Evolutionary conservation across 2,888 invertebrate species (phyloP).

Genomic region (Lordiphosa fenestrarum): DNA sequence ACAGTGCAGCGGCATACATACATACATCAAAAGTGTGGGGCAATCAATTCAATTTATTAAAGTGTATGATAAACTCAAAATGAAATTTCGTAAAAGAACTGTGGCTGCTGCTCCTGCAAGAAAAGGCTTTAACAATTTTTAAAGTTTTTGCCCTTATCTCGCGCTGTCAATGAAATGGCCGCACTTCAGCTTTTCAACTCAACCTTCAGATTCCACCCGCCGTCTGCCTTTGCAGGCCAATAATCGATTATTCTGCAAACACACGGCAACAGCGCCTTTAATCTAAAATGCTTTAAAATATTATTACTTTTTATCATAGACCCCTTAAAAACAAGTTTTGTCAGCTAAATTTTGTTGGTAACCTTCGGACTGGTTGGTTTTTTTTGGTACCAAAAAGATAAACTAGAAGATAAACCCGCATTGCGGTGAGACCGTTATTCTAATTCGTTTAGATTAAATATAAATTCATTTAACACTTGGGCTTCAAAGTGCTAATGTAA

Average conservation of each 20-base stretch:
- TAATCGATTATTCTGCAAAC: no score
- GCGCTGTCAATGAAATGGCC: background rate
- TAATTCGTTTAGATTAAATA: conserved; percentile 4
- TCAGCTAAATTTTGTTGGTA: no score
- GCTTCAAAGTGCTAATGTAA: conserved; percentile 40
- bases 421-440: conserved; percentile 18
- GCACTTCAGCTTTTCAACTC: conserved; percentile 1
- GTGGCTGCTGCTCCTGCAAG: conserved; percentile 21
- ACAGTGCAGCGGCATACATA: background rate
- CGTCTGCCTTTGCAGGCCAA: conserved; percentile 6
- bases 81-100: conserved; percentile 44
- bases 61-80: conserved; percentile 33
- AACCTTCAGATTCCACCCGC: no score
- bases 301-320: conserved; percentile 26
- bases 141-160: no score
- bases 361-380: no score
- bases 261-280: conserved; percentile 15
- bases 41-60: conserved; percentile 46
- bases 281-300: conserved; percentile 48
- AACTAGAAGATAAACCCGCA: conserved; percentile 11
- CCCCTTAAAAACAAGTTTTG: background rate
- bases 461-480: conserved; percentile 28
- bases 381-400: conserved; percentile 18
- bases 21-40: conserved; percentile 23
- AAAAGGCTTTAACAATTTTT: no score